phyloP scores from a whole-genome alignment of 2,113 vertebrate genomes.

The Ochotona princeps region DNA sequence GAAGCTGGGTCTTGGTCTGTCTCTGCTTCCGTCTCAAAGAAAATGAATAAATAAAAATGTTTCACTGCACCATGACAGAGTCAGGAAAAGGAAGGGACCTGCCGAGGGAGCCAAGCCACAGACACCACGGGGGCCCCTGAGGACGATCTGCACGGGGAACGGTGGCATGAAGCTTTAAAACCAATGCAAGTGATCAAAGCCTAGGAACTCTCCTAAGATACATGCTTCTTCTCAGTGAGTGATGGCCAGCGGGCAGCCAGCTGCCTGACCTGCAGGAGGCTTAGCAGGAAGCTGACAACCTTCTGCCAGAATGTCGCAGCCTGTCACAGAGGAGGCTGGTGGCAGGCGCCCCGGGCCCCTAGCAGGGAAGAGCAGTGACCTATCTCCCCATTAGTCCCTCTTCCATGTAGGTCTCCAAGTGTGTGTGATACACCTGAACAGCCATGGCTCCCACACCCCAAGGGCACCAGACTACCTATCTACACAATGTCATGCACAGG shows the following conservation, averaged over 20 bases:
- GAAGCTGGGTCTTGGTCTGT: no score
- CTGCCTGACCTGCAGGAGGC: neutral
- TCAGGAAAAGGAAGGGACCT: neutral
- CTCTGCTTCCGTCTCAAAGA: no score
- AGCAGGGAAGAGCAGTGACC: no score
- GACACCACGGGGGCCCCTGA: neutral
- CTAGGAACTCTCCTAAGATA: neutral
- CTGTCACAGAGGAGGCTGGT: fast-evolving
- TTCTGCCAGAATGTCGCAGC: neutral
- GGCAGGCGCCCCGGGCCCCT: neutral
- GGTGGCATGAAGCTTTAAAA: neutral
- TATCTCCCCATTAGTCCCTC: no score
- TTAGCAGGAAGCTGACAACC: neutral
- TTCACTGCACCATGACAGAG: neutral
- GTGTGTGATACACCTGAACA: neutral
- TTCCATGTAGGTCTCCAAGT: no score
- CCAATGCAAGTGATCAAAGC: neutral
- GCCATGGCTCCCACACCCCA: fast-evolving
- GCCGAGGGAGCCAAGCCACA: no score
- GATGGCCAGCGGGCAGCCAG: fast-evolving
- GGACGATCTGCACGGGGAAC: neutral
- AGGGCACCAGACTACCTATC: no score
- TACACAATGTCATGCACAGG: fast-evolving
- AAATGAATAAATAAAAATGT: no score
- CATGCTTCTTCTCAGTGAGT: fast-evolving